Percentiles rank a stretch among this genome's conserved stretches.
Conservation (phyloP, 2,113 vertebrate genomes). For the Ondatra zibethicus region DNA sequence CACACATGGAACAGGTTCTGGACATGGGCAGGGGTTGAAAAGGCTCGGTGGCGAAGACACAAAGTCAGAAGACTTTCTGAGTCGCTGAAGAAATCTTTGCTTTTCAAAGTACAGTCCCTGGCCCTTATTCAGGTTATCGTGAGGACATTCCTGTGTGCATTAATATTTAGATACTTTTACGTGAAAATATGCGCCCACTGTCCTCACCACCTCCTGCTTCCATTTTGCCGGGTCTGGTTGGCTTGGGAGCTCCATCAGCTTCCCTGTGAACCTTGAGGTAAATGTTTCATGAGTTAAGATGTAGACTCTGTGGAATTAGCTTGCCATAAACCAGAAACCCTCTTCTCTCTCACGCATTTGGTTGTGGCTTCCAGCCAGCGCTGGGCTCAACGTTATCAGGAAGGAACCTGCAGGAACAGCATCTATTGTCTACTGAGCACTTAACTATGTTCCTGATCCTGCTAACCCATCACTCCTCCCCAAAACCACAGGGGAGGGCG, state of each 20-base stretch:
- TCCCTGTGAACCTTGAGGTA: background rate
- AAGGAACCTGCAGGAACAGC: slow-evolving; percentile 40
- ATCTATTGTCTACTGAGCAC: slow-evolving; percentile 47
- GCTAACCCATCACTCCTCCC: background rate
- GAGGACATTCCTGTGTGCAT: background rate
- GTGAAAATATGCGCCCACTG: background rate
- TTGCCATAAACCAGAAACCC: slow-evolving; percentile 27
- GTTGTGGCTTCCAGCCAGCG: slow-evolving; percentile 10
- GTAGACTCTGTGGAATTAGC: slow-evolving; percentile 9
- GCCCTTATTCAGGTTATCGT: background rate
- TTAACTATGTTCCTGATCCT: background rate
- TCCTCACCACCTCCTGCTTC: background rate
- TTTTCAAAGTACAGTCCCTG: background rate
- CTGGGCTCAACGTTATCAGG: slow-evolving; percentile 9
- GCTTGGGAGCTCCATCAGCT: background rate
- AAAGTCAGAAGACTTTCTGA: background rate
- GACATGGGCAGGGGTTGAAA: slow-evolving; percentile 67
- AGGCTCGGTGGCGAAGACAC: background rate
- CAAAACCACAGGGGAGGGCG: background rate
- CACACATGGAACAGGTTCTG: slow-evolving; percentile 87
- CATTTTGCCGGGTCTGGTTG: slow-evolving; percentile 19
- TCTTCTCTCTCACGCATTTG: slow-evolving; percentile 1
- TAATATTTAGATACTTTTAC: background rate
- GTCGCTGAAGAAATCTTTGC: background rate
- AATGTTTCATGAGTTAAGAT: slow-evolving; percentile 24